These are phyloP conservation scores for Trinorchestia longiramus DNA, from an alignment of 1,140 invertebrate genomes.

Conservation along the genomic window DNA sequence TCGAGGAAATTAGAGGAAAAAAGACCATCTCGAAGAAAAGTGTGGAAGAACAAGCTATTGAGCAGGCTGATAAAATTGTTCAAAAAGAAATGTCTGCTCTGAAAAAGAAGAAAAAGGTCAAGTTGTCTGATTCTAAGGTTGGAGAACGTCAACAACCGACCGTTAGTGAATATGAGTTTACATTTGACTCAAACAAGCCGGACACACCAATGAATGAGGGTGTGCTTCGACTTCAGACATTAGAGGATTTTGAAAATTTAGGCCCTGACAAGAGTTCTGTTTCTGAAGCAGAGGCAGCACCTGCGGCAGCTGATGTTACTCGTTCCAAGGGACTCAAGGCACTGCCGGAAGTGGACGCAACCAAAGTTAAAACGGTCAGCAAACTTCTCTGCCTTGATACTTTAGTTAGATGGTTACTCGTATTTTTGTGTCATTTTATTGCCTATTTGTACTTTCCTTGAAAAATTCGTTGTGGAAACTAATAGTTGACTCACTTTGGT, in stretches of 20 bases:
- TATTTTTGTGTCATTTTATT: background rate
- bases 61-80: background rate
- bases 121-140: background rate
- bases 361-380: background rate
- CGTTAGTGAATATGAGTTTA: background rate
- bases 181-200: constrained; percentile 13
- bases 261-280: background rate
- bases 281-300: background rate
- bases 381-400: background rate
- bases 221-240: background rate
- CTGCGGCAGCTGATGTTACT: background rate
- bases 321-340: background rate
- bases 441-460: background rate
- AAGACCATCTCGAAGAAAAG: background rate
- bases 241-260: constrained; percentile 32
- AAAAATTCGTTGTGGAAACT: background rate
- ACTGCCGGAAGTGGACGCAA: constrained; percentile 8
- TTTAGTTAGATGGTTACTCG: background rate
- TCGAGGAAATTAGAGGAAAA: background rate
- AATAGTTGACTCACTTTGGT: background rate
- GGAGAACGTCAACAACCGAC: background rate
- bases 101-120: constrained; percentile 5
- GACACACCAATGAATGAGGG: constrained; percentile 7
- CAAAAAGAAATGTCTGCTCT: background rate
- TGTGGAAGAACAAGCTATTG: background rate